phyloP scores from a whole-genome alignment of 1,140 invertebrate genomes.

The Sipha flava region DNA sequence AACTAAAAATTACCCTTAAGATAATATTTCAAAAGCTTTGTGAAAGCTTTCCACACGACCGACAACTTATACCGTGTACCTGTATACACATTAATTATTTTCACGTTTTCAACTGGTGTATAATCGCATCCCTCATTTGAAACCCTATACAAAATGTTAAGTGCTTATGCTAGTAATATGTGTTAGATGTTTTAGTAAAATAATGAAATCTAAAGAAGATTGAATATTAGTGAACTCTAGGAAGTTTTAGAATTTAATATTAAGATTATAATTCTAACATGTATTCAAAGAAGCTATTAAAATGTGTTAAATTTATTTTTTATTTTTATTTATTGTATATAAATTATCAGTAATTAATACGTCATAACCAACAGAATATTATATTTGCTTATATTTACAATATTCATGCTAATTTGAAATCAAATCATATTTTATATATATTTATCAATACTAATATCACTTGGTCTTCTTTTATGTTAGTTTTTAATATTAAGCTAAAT shows the following conservation, averaged over 20 bases:
- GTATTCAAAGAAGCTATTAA: neutral
- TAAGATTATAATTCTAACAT: too few species aligned
- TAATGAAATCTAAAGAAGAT: neutral
- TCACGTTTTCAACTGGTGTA: neutral
- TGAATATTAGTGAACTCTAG: neutral
- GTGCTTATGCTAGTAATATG: neutral
- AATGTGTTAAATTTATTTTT: too few species aligned
- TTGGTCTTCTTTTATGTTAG: too few species aligned
- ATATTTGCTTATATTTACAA: too few species aligned
- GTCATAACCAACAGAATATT: too few species aligned
- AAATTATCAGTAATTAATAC: too few species aligned
- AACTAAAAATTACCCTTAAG: neutral
- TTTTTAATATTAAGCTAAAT: too few species aligned
- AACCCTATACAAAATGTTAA: neutral
- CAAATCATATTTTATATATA: too few species aligned
- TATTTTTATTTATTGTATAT: too few species aligned
- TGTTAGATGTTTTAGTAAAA: neutral
- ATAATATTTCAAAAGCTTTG: neutral
- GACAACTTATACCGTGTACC: neutral
- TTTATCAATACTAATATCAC: too few species aligned
- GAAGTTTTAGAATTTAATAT: neutral
- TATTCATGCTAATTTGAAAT: too few species aligned
- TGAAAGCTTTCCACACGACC: neutral
- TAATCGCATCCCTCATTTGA: neutral
- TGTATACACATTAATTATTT: neutral